Evolutionary conservation across 2,888 invertebrate genomes (phyloP).

Genomic region (Xestia rhomboidea): DNA sequence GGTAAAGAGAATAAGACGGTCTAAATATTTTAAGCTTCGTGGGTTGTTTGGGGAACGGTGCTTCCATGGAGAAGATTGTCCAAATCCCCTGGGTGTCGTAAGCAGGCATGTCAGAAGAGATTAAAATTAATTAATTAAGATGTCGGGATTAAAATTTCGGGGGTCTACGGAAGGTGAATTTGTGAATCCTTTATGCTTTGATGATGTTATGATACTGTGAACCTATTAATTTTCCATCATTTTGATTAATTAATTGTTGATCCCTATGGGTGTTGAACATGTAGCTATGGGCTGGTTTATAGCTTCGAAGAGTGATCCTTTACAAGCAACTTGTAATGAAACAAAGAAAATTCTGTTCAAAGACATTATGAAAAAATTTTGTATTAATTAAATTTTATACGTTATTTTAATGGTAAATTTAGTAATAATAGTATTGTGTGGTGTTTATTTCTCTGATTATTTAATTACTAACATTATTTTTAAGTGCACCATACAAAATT

Average conservation of each 20-base stretch:
- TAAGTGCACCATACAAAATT: too few relatives aligned
- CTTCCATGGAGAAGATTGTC: slow-evolving; percentile 36
- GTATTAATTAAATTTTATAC: too few relatives aligned
- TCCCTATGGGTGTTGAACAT: neutral
- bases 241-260: slow-evolving; percentile 31
- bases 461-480: too few relatives aligned
- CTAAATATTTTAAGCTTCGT: slow-evolving; percentile 33
- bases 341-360: neutral
- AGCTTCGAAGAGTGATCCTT: neutral
- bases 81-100: slow-evolving; percentile 38
- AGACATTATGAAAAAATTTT: neutral
- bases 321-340: neutral
- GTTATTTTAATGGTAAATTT: too few relatives aligned
- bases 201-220: slow-evolving; percentile 12
- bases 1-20: slow-evolving; percentile 21
- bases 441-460: too few relatives aligned
- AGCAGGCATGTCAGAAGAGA: slow-evolving; percentile 28
- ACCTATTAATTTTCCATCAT: slow-evolving; percentile 16
- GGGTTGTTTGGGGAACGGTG: slow-evolving; percentile 5
- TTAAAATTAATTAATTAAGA: slow-evolving; percentile 55
- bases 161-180: slow-evolving; percentile 30
- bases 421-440: too few relatives aligned
- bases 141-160: slow-evolving; percentile 39
- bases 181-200: slow-evolving; percentile 8
- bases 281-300: neutral